Conservation (phyloP, 2,797 vertebrate species). For the Pangasius larnaudii region DNA sequence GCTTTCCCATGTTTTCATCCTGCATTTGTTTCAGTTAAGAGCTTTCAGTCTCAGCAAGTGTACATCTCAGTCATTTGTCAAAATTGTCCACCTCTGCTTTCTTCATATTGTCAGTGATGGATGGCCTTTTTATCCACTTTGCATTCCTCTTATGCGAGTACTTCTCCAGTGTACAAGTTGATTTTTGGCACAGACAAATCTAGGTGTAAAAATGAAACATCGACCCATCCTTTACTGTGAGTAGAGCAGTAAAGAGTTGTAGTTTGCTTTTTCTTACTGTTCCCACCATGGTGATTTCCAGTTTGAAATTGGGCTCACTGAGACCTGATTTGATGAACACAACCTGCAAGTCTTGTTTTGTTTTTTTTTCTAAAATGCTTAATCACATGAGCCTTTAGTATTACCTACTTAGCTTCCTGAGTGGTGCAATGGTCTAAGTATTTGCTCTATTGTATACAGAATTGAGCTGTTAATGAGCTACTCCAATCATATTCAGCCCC, state of each 20-base stretch:
- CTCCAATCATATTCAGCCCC: background rate
- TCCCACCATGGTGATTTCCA: background rate
- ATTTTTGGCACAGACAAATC: background rate
- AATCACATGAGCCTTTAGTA: background rate
- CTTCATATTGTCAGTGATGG: conserved; percentile 1
- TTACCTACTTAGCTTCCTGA: background rate
- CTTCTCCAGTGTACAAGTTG: background rate
- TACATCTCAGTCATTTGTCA: background rate
- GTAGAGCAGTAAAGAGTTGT: background rate
- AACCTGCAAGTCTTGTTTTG: background rate
- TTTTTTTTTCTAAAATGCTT: background rate
- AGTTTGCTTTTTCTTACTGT: background rate
- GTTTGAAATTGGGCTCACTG: background rate
- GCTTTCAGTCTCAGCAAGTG: background rate
- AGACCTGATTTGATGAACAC: background rate
- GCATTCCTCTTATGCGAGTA: background rate
- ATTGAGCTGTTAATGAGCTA: background rate
- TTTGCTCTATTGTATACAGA: background rate
- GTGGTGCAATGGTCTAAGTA: background rate
- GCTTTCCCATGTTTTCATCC: background rate
- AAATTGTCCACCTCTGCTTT: background rate
- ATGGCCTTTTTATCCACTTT: background rate
- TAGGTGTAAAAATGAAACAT: background rate
- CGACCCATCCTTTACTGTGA: background rate
- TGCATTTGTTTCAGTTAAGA: background rate